Base-by-base conservation (phyloP, 2,113 vertebrate species). In the Cynoglossus semilaevis region DNA sequence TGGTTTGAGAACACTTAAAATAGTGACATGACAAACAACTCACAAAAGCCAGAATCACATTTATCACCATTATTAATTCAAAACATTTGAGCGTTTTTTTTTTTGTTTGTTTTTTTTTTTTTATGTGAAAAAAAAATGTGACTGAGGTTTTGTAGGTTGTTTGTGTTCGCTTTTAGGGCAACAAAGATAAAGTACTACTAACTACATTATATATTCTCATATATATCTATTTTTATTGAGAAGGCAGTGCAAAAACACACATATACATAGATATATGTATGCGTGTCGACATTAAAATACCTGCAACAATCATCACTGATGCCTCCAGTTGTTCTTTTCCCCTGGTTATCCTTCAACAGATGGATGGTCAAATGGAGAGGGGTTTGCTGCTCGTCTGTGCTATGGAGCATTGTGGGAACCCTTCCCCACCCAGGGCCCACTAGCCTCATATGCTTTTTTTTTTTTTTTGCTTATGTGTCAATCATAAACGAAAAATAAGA, bases 181-280 rank as follows among this genome's bases (percentile, higher is more conserved):
- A 68, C 72, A 80, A 65, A 80, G 68, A 18, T 64, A 65, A 51
- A 59, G 76, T 42, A 38, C 74, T 82, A 85, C 50, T 47, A 63
- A 7, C 73, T 82, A 67, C 47, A 72, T 57, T 56, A 58, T 48
- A 66, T 74, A 67, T 67, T 62, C 64, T 79, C 65, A 62, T 85
- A 80, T 43, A 34, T 47, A 50, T 70, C 67, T 82, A 57, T 69
- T 74, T 45, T 85, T 36, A 86, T 78, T 87, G 89, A 91, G 91
- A 92, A 92, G 90, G 91, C 91, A 92, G 91, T 92, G 90, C 79
- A 91, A 90, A 91, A 86, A 91, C 89, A 91, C 90, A 91, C 89
- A 92, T 90, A 91, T 90, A 88, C 87, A 90, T 91, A 91, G 81
- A 90, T 91, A 91, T 90, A 92, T 91, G 89, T 91, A 91, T 92